phyloP scores from a whole-genome alignment of 2,888 invertebrate species.

The Athetis lepigone region DNA sequence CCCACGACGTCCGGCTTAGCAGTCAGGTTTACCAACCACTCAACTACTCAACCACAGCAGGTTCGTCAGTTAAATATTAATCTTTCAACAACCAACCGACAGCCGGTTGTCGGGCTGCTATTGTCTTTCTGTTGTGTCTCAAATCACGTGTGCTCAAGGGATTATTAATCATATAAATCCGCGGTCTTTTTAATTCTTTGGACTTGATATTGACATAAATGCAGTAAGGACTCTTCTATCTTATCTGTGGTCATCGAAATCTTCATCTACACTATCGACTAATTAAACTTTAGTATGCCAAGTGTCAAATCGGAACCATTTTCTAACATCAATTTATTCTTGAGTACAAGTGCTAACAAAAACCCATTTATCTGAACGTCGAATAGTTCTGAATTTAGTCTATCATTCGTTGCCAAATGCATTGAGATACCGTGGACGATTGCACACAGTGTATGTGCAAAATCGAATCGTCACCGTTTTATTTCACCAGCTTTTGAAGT shows the following conservation, averaged over 20 bases:
- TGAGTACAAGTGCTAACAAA: conserved; percentile 42
- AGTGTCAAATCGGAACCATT: conserved; percentile 2
- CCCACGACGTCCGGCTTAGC: no score
- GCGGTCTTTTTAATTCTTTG: no score
- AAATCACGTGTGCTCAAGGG: no score
- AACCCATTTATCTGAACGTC: conserved; percentile 59
- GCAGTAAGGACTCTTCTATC: background rate
- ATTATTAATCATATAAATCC: no score
- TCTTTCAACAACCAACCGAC: no score
- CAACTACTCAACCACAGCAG: no score
- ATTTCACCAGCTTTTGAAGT: conserved; percentile 21
- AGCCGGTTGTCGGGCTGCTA: no score
- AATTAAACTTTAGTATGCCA: background rate
- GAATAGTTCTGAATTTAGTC: conserved; percentile 64
- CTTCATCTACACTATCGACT: background rate
- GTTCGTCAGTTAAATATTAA: no score
- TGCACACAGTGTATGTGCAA: conserved; percentile 17
- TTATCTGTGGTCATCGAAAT: background rate
- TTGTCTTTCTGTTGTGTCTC: no score
- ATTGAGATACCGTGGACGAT: conserved; percentile 24
- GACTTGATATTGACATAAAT: no score
- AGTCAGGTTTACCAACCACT: no score
- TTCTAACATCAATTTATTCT: conserved; percentile 9
- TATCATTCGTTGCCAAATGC: conserved; percentile 60
- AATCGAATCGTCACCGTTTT: conserved; percentile 53